A percentile compares a stretch with the other conserved stretches of the same genome.
phyloP scores from a whole-genome alignment of 2,797 vertebrate genomes.

The Sebastes nivosus region DNA sequence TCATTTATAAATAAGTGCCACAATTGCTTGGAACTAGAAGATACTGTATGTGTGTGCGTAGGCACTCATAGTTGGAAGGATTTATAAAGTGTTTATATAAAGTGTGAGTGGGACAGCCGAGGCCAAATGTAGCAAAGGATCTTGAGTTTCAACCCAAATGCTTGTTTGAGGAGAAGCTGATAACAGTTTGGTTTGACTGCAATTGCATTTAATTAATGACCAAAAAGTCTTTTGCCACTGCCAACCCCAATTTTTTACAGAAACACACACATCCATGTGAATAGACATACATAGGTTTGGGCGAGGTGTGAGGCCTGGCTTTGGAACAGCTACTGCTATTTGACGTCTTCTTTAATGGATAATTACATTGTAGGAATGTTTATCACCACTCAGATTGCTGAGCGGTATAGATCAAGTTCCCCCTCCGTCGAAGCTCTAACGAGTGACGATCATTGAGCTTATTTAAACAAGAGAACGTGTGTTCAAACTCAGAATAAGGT shows the following conservation, averaged over 20 bases:
- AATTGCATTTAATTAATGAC: constrained; percentile 81
- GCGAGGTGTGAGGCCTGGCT: constrained; percentile 54
- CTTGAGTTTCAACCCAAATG: constrained; percentile 73
- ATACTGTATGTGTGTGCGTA: constrained; percentile 18
- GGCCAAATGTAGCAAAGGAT: constrained; percentile 62
- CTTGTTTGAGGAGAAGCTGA: constrained; percentile 73
- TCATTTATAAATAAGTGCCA: constrained; percentile 74
- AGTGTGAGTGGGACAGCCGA: constrained; percentile 56
- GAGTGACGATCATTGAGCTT: constrained; percentile 21
- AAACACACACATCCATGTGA: constrained; percentile 27
- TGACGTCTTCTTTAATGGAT: constrained; percentile 49
- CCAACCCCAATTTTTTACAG: constrained; percentile 42
- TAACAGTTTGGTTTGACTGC: constrained; percentile 76
- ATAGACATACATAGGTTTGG: constrained; percentile 15
- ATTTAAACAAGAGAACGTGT: constrained; percentile 25
- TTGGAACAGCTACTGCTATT: constrained; percentile 29
- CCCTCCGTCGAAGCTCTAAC: constrained; percentile 20
- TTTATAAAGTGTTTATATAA: constrained; percentile 80
- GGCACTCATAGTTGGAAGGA: constrained; percentile 49
- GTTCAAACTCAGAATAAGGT: not conserved
- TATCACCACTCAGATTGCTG: constrained; percentile 35
- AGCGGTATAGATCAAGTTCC: constrained; percentile 20
- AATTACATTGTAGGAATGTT: constrained; percentile 60
- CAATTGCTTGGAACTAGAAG: constrained; percentile 52
- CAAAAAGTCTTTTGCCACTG: constrained; percentile 49